Evolutionary conservation across 2,113 vertebrate species (phyloP).

Genomic region (Polyodon spathula): DNA sequence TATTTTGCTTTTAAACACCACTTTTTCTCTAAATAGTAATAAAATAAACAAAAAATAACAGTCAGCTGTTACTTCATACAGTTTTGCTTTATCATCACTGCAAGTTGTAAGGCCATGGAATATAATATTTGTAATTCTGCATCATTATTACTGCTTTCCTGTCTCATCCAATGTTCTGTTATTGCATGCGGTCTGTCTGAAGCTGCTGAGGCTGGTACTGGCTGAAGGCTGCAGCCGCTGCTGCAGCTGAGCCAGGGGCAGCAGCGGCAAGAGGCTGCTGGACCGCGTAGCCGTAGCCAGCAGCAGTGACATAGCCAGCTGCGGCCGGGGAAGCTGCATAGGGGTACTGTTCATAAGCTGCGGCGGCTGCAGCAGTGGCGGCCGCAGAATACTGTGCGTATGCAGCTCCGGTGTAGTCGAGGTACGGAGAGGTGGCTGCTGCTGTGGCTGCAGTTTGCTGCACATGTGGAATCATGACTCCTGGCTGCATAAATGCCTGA

Average conservation of each 20-base stretch:
- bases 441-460: slow-evolving; percentile 69
- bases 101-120: slow-evolving; percentile 61
- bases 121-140: slow-evolving; percentile 48
- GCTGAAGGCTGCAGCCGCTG: slow-evolving; percentile 76
- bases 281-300: slow-evolving; percentile 84
- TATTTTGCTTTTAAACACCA: background rate
- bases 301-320: slow-evolving; percentile 73
- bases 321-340: slow-evolving; percentile 84
- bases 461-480: slow-evolving; percentile 88
- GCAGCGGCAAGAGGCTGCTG: slow-evolving; percentile 81
- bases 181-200: slow-evolving; percentile 96
- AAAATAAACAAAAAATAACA: slow-evolving; percentile 30
- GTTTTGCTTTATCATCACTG: slow-evolving; percentile 55
- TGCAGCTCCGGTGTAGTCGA: slow-evolving; percentile 90
- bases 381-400: slow-evolving; percentile 89
- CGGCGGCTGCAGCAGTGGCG: slow-evolving; percentile 57
- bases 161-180: slow-evolving; percentile 51
- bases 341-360: slow-evolving; percentile 86
- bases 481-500: slow-evolving; percentile 93
- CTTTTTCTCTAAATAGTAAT: slow-evolving; percentile 7
- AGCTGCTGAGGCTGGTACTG: slow-evolving; percentile 95
- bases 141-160: slow-evolving; percentile 21
- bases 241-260: slow-evolving; percentile 73
- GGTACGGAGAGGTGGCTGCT: slow-evolving; percentile 78
- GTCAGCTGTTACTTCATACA: slow-evolving; percentile 34